Evolutionary conservation across 2,888 invertebrate species (phyloP), one percentile per base, ranked within the genome.

Genomic region (Athripsodes cinereus): DNA sequence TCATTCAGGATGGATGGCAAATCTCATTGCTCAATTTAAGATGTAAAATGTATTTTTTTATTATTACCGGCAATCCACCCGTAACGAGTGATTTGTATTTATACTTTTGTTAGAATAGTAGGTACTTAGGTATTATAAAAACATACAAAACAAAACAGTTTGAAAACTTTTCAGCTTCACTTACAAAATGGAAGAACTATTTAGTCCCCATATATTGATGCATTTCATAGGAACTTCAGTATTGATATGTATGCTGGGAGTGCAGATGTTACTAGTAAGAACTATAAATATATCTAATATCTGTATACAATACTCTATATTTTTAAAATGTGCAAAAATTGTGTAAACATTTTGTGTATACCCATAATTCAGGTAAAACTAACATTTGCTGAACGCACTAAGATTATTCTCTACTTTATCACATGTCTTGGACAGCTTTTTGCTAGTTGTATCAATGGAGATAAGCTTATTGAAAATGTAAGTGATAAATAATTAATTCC

Each of bases 151-250:
- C 1, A 13, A 22, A 20, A 8, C 21, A n/a, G 6, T 51, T 16
- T 51, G n/a, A 6, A 31, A 13, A 20, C 22, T 6, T 51, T 51
- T n/a, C 26, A 51, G 51, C 16, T 51, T 51, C 11, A 11, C 19
- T 1, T 16, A 26, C 21, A 31, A 22, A 11, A 51, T 51, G 51
- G 51, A 51, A 19, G 51, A 51, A 8, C 19, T 51, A 19, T 51
- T 51, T n/a, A 51, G 22, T 26, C 51, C 51, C 18, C 34, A 22
- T 11, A 51, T 51, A n/a, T 26, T 51, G 16, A 51, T 51, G 26
- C 51, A 51, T 31, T 51, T 51, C 34, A 1, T 16, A 22, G 34
- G 26, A 1, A 16, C 51, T 10, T 51, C 22, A 5, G 11, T 51
- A 31, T 16, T 26, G 1, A 51, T 19, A 31, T 51, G 51, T 21